Evolutionary conservation across 2,888 invertebrate genomes (phyloP).

Genomic region (Thysanoteuthis rhombus): DNA sequence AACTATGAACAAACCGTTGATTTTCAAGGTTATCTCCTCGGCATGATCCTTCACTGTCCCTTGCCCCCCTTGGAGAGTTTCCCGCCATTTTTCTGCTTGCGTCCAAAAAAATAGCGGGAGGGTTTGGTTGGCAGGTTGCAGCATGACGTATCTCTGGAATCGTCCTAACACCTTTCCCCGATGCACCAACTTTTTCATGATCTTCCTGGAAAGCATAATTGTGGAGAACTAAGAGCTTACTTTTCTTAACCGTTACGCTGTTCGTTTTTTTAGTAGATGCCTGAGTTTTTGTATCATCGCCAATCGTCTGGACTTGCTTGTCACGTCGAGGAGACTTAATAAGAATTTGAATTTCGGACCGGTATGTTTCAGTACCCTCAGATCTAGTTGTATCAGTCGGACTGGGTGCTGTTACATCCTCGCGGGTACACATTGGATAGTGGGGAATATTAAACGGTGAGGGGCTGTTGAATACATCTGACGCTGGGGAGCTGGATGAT

Average conservation of each 20-base stretch:
- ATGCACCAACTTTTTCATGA: background rate
- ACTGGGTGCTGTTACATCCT: background rate
- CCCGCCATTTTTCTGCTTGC: background rate
- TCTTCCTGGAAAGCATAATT: background rate
- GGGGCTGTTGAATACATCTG: background rate
- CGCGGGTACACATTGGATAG: background rate
- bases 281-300: background rate
- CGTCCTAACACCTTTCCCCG: background rate
- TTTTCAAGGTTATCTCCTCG: background rate
- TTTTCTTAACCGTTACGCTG: background rate
- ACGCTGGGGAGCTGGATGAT: background rate
- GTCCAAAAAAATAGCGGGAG: background rate
- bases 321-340: background rate
- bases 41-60: background rate
- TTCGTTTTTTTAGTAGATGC: background rate
- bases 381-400: background rate
- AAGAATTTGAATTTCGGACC: slow-evolving; percentile 21
- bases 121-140: background rate
- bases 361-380: background rate
- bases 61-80: background rate
- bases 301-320: background rate
- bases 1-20: slow-evolving; percentile 1
- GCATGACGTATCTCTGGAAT: background rate
- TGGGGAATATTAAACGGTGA: background rate
- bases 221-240: background rate